Base-by-base conservation (phyloP, 2,113 vertebrate species). In the Gracilinanus agilis region DNA sequence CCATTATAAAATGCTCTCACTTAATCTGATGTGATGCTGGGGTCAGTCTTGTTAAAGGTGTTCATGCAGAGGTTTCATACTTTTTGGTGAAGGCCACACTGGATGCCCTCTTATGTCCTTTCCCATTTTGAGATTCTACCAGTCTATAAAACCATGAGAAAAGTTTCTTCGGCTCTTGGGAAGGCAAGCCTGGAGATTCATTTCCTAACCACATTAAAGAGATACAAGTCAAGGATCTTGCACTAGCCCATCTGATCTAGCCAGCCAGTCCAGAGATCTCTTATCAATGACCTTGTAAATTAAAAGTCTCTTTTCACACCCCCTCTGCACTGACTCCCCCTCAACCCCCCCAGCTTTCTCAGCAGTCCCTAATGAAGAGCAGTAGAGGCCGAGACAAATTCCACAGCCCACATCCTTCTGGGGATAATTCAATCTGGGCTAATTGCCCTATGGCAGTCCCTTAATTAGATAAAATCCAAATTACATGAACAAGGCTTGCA, bases 121-220 rank as follows among this genome's bases (percentile, higher is more conserved):
- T 89, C 53, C 12, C 58, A 12, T 11, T 61, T 61, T 11, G 58
- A 61, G 58, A 29, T 29, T 61, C 27, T 25, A 61, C 9, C 27
- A 61, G 27, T 29, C 27, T 61, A 61, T 10, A 61, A 61, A 61
- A 54, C 8, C 94, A 44, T 58, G 88, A 94, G 91, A 94, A 94
- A 44, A 24, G 24, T 88, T 56, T 97, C 23, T 1, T n/a, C 55
- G 55, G 92, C 27, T 53, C 67, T 94, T 94, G 94, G 94, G 96
- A 93, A 97, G 92, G 13, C 27, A 13, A 24, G 29, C 49, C 2
- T 1, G 0, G 5, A 44, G 89, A 91, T n/a, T 53, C 40, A 92
- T 58, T 90, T 94, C 92, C 40, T 92, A 94, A 96, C 91, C 96
- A 98, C 96, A 96, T 95, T 58, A 96, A 97, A 96, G 96, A 56